phyloP scores from a whole-genome alignment of 2,797 vertebrate species.

The Alfaro cultratus region DNA sequence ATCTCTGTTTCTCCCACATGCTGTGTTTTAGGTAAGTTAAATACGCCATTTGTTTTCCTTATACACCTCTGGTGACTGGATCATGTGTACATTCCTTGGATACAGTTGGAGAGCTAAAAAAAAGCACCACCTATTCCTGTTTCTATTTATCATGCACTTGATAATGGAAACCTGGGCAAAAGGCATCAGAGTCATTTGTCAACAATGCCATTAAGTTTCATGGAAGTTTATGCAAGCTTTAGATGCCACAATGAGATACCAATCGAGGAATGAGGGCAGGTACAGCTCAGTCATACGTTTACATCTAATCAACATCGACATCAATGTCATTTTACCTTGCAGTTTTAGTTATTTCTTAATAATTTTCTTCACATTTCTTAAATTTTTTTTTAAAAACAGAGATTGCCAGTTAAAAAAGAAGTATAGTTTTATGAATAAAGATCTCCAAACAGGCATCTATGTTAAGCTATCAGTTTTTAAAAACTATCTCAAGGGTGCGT shows the following conservation, averaged over 20 bases:
- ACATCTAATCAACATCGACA: background rate
- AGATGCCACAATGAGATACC: background rate
- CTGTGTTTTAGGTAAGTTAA: background rate
- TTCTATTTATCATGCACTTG: constrained; percentile 3
- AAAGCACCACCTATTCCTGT: constrained; percentile 6
- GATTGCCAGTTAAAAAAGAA: background rate
- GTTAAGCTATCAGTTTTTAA: background rate
- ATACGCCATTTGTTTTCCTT: background rate
- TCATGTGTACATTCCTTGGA: constrained; percentile 34
- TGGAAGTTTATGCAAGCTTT: background rate
- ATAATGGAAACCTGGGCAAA: background rate
- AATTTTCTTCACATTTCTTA: background rate
- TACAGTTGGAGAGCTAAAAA: constrained; percentile 24
- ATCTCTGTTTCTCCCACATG: background rate
- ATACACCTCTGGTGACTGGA: constrained; percentile 24
- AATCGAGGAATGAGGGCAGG: background rate
- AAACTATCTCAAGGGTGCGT: background rate
- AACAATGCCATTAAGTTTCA: constrained; percentile 13
- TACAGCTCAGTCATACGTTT: background rate
- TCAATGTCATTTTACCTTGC: background rate
- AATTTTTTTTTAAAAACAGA: background rate
- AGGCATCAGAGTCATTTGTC: background rate
- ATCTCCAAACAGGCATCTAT: background rate
- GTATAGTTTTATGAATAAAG: no score
- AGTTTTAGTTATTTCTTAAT: background rate